These are phyloP conservation scores for Sthenelais limicola DNA, from an alignment of 2,888 invertebrate species.

Conservation along the genomic window DNA sequence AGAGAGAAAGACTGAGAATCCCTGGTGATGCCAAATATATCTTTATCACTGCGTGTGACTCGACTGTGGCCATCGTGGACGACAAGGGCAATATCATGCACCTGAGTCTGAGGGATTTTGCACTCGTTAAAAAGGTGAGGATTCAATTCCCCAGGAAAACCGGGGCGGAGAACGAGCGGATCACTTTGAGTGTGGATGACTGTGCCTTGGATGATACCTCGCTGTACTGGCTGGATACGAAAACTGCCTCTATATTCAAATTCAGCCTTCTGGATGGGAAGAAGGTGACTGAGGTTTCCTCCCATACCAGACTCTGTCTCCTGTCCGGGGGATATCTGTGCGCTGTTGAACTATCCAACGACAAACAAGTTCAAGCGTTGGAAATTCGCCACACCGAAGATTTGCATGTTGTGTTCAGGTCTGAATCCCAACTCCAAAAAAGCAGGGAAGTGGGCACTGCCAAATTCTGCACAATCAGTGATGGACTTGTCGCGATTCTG, in stretches of 20 bases:
- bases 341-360: constrained; percentile 15
- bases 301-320: constrained; percentile 5
- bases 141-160: constrained; percentile 25
- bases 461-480: constrained; percentile 26
- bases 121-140: constrained; percentile 16
- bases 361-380: constrained; percentile 1
- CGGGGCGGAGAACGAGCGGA: constrained; percentile 16
- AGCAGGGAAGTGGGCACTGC: constrained; percentile 4
- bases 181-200: constrained; percentile 2
- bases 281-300: constrained; percentile 6
- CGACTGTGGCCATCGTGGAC: constrained; percentile 20
- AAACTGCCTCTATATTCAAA: constrained; percentile 32
- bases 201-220: constrained; percentile 2
- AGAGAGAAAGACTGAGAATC: constrained; percentile 1
- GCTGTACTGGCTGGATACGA: constrained; percentile 33
- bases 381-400: constrained; percentile 8
- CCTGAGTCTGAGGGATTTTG: constrained; percentile 22
- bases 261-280: constrained; percentile 23
- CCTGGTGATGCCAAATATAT: constrained; percentile 15
- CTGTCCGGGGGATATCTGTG: constrained; percentile 8
- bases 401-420: constrained; percentile 15
- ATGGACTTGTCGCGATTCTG: constrained; percentile 20
- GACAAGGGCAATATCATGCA: constrained; percentile 24
- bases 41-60: constrained; percentile 14
- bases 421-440: constrained; percentile 13